These are phyloP conservation scores for Drosophila sturtevanti DNA, from an alignment of 1,140 invertebrate genomes.

Conservation along the genomic window DNA sequence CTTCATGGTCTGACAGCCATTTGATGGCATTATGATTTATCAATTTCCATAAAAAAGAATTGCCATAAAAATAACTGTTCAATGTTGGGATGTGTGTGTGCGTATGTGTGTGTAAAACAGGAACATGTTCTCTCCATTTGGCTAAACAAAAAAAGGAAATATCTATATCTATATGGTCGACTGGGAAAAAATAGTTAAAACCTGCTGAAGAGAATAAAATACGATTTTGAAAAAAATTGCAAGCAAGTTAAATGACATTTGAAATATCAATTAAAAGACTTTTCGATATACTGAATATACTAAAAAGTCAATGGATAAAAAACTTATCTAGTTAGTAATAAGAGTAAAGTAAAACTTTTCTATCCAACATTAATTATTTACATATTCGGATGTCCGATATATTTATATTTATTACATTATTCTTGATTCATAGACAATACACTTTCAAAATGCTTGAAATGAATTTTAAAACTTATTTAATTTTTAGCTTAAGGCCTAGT, in stretches of 20 bases:
- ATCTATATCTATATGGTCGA: not conserved
- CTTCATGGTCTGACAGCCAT: slow-evolving; percentile 18
- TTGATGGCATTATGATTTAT: slow-evolving; percentile 49
- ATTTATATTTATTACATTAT: too few species aligned
- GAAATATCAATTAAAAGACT: too few species aligned
- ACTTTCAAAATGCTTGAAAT: too few species aligned
- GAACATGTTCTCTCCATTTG: not conserved
- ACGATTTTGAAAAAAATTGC: not conserved
- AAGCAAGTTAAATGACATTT: not conserved
- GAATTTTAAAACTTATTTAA: too few species aligned
- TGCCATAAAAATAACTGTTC: slow-evolving; percentile 12
- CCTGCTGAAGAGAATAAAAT: not conserved
- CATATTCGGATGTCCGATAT: too few species aligned
- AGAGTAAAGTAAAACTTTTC: too few species aligned
- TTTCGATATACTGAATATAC: too few species aligned
- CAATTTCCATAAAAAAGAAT: slow-evolving; percentile 45
- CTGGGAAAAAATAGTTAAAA: not conserved
- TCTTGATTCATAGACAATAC: too few species aligned
- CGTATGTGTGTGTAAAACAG: not conserved
- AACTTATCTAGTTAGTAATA: too few species aligned
- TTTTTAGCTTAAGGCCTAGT: too few species aligned
- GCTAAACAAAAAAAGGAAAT: not conserved
- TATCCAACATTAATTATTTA: too few species aligned
- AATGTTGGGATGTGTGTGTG: not conserved
- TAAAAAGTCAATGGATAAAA: too few species aligned